A percentile compares a stretch with the other conserved stretches of the same genome.
These are phyloP conservation scores for Pangasius macronema DNA, from an alignment of 2,797 vertebrate species.

Conservation along the genomic window DNA sequence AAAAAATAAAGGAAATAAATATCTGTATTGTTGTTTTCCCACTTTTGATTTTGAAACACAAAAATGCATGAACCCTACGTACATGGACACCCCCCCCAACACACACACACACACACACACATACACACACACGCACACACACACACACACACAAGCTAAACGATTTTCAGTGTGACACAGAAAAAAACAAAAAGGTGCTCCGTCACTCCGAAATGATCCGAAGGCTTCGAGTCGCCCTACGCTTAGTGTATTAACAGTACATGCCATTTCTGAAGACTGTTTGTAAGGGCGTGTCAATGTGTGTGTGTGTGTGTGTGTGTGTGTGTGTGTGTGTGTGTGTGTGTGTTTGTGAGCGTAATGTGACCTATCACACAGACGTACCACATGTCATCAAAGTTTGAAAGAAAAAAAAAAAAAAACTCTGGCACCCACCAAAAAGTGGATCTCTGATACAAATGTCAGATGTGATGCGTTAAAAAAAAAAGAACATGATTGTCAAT, in stretches of 20 bases:
- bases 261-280: slow-evolving; percentile 38
- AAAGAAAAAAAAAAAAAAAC: slow-evolving; percentile 29
- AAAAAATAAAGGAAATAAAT: not conserved
- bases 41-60: not conserved
- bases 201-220: slow-evolving; percentile 34
- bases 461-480: slow-evolving; percentile 2
- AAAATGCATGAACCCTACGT: not conserved
- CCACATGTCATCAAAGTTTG: slow-evolving; percentile 45
- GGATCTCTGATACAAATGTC: slow-evolving; percentile 42
- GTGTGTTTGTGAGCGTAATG: slow-evolving; percentile 16
- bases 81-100: slow-evolving; percentile 10
- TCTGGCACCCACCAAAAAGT: slow-evolving; percentile 48
- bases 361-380: slow-evolving; percentile 38
- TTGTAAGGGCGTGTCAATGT: not conserved
- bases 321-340: slow-evolving; percentile 24
- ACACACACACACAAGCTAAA: slow-evolving; percentile 10
- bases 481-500: slow-evolving; percentile 74
- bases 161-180: slow-evolving; percentile 44
- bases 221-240: slow-evolving; percentile 29
- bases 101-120: slow-evolving; percentile 26
- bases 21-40: not conserved
- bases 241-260: slow-evolving; percentile 55
- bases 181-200: slow-evolving; percentile 38
- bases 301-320: slow-evolving; percentile 16
- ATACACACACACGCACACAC: slow-evolving; percentile 26